Conservation (phyloP, 2,797 vertebrate species). For the Cyclopterus lumpus region DNA sequence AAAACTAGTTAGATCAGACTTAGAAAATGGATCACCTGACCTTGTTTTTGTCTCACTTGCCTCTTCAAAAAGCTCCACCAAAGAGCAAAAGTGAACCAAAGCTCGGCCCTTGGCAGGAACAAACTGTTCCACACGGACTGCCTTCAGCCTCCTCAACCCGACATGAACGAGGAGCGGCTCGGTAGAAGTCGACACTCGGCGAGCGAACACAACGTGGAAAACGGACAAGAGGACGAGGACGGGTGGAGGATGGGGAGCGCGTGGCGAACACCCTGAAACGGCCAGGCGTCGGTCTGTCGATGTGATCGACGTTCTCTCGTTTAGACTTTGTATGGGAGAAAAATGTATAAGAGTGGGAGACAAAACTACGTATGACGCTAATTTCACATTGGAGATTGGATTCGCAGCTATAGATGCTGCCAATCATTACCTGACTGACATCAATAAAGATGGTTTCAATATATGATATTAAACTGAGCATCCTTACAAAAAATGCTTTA, state of each 20-base stretch:
- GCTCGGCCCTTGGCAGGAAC: constrained; percentile 7
- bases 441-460: neutral
- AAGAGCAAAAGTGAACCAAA: neutral
- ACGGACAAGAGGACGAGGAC: constrained; percentile 15
- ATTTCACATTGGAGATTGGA: neutral
- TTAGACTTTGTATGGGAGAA: constrained; percentile 12
- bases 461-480: neutral
- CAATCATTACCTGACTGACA: neutral
- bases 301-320: constrained; percentile 40
- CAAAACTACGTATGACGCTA: neutral
- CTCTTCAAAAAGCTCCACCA: neutral
- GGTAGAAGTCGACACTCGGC: neutral
- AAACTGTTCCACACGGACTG: neutral
- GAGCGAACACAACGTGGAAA: neutral
- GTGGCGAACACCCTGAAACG: neutral
- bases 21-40: neutral
- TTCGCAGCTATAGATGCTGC: neutral
- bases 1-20: neutral
- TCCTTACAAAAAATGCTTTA: neutral
- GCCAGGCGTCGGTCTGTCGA: constrained; percentile 1
- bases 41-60: neutral
- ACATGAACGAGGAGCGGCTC: neutral
- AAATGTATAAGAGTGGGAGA: neutral
- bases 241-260: constrained; percentile 18
- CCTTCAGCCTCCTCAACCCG: neutral